These are phyloP conservation scores for Horisme vitalbata DNA, from an alignment of 2,888 invertebrate species.

Conservation along the genomic window DNA sequence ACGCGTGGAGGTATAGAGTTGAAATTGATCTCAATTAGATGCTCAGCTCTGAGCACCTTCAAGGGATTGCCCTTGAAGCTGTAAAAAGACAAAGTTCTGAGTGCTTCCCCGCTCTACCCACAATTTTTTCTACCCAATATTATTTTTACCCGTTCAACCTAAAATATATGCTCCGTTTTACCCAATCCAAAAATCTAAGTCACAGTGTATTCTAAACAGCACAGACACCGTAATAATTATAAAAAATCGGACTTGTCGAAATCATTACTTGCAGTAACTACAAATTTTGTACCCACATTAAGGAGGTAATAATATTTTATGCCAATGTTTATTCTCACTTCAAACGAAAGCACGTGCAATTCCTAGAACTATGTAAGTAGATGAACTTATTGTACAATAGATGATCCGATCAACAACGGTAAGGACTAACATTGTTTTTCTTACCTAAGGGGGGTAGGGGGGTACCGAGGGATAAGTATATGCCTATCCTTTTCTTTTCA, in stretches of 20 bases:
- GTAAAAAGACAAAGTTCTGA: background rate
- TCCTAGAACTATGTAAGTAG: background rate
- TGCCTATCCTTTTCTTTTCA: background rate
- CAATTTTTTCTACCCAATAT: background rate
- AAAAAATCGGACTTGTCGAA: background rate
- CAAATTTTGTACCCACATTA: background rate
- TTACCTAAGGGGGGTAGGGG: background rate
- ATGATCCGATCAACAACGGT: slow-evolving; percentile 4
- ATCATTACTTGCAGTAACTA: background rate
- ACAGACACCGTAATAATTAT: slow-evolving; percentile 1
- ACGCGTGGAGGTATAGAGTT: too few species aligned
- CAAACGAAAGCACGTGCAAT: background rate
- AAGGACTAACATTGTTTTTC: background rate
- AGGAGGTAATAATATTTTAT: background rate
- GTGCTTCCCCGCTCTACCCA: background rate
- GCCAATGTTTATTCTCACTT: background rate
- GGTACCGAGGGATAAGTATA: too few species aligned
- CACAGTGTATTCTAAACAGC: slow-evolving; percentile 2
- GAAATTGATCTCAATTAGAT: too few species aligned
- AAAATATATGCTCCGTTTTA: slow-evolving; percentile 2
- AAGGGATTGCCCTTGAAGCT: too few species aligned
- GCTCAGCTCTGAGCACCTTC: too few species aligned
- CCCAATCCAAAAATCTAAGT: background rate
- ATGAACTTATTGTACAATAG: slow-evolving; percentile 1
- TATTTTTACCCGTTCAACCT: background rate